These are phyloP conservation scores for Gephyroberyx darwinii DNA, from an alignment of 2,797 vertebrate species.

Conservation along the genomic window DNA sequence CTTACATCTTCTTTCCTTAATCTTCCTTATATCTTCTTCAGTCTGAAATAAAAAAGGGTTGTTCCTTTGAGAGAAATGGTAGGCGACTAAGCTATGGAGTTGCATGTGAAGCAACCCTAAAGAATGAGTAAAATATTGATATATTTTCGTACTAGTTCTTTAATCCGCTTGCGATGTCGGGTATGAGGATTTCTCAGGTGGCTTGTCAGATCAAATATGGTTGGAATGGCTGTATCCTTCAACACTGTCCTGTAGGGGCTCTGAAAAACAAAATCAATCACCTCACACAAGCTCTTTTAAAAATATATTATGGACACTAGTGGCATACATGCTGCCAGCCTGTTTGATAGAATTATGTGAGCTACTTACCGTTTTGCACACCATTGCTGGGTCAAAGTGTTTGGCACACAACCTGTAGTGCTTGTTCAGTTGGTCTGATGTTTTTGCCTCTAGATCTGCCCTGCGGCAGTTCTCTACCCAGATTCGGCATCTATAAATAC, in stretches of 20 bases:
- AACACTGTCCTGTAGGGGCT: slow-evolving; percentile 96
- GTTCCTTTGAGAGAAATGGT: neutral
- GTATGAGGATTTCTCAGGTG: slow-evolving; percentile 93
- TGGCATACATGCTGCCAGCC: neutral
- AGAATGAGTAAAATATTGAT: neutral
- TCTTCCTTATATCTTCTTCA: slow-evolving; percentile 93
- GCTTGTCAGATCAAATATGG: slow-evolving; percentile 98
- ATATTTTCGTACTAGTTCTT: slow-evolving; percentile 89
- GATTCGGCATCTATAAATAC: slow-evolving; percentile 87
- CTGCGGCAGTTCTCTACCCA: slow-evolving; percentile 99
- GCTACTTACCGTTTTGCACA: slow-evolving; percentile 94
- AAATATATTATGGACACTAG: neutral
- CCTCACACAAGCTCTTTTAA: neutral
- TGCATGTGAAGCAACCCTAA: slow-evolving; percentile 2
- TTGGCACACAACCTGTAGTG: slow-evolving; percentile 97
- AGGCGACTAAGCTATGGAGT: neutral
- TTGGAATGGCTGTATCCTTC: slow-evolving; percentile 96
- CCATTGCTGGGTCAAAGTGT: slow-evolving; percentile 97
- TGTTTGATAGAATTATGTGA: fast-evolving
- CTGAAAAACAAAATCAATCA: slow-evolving; percentile 74
- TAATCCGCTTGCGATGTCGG: slow-evolving; percentile 95
- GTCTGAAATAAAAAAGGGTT: slow-evolving; percentile 79
- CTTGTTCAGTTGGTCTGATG: slow-evolving; percentile 96
- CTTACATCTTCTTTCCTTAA: slow-evolving; percentile 94
- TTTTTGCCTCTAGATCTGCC: slow-evolving; percentile 96